These are phyloP conservation scores for Salmo trutta DNA, from an alignment of 2,797 vertebrate species.

Conservation along the genomic window DNA sequence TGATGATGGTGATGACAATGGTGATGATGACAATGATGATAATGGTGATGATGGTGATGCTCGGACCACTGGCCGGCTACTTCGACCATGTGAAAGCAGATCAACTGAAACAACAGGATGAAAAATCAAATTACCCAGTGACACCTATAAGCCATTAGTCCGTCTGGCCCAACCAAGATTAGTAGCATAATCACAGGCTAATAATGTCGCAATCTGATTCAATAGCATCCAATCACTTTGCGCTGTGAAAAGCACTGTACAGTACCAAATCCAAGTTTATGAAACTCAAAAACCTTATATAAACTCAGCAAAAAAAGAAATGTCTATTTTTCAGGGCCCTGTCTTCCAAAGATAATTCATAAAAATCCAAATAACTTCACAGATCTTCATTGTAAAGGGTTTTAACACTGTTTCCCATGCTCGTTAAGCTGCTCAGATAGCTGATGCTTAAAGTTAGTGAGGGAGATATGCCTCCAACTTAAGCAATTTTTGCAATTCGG, in stretches of 20 bases:
- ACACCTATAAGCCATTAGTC: constrained; percentile 57
- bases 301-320: too few species aligned
- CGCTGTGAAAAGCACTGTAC: constrained; percentile 34
- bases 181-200: constrained; percentile 65
- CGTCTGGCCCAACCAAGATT: constrained; percentile 54
- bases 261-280: neutral
- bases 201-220: constrained; percentile 60
- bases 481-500: too few species aligned
- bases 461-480: too few species aligned
- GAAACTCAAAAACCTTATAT: neutral
- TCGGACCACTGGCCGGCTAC: constrained; percentile 18
- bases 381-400: too few species aligned
- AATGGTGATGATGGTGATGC: neutral
- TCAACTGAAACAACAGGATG: constrained; percentile 49
- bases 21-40: constrained; percentile 1
- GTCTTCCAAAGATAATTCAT: too few species aligned
- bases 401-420: too few species aligned
- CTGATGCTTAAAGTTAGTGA: too few species aligned
- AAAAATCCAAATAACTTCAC: too few species aligned
- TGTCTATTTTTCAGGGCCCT: too few species aligned
- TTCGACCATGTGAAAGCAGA: constrained; percentile 62
- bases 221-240: constrained; percentile 60
- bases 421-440: too few species aligned
- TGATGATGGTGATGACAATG: neutral
- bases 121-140: constrained; percentile 56